phyloP scores from a whole-genome alignment of 2,113 vertebrate species.

The Eleginops maclovinus region DNA sequence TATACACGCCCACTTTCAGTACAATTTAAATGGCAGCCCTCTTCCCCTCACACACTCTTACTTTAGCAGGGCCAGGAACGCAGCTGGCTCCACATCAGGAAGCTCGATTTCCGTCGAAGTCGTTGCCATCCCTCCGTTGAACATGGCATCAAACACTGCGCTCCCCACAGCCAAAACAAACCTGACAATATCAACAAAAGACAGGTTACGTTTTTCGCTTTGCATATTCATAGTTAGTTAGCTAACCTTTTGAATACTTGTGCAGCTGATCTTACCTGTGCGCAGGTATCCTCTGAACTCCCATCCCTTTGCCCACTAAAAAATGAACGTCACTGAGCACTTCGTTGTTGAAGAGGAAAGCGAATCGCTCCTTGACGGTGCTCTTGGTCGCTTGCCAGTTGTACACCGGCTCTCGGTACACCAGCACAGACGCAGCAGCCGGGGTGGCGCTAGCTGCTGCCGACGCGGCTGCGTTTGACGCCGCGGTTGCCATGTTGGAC shows the following conservation, averaged over 20 bases:
- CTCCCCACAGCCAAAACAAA: slow-evolving; percentile 97
- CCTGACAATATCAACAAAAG: slow-evolving; percentile 73
- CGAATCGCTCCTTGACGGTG: slow-evolving; percentile 94
- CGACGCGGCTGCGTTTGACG: slow-evolving; percentile 73
- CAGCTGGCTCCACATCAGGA: slow-evolving; percentile 95
- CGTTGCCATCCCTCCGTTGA: slow-evolving; percentile 98
- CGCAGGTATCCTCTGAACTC: slow-evolving; percentile 94
- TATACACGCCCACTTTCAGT: background rate
- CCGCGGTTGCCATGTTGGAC: slow-evolving; percentile 80
- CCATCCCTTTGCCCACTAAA: slow-evolving; percentile 94
- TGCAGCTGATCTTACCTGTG: slow-evolving; percentile 85
- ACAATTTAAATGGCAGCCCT: background rate
- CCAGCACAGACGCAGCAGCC: slow-evolving; percentile 84
- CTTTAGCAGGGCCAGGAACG: slow-evolving; percentile 95
- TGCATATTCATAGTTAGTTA: background rate
- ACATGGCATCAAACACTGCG: slow-evolving; percentile 97
- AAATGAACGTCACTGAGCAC: slow-evolving; percentile 98
- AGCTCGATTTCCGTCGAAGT: slow-evolving; percentile 97
- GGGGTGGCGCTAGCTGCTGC: slow-evolving; percentile 70
- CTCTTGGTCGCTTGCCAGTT: slow-evolving; percentile 97
- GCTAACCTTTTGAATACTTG: background rate
- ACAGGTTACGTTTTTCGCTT: background rate
- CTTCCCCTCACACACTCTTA: slow-evolving; percentile 67
- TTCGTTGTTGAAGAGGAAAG: slow-evolving; percentile 97
- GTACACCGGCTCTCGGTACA: slow-evolving; percentile 91